phyloP scores from a whole-genome alignment of 2,797 vertebrate genomes.

The Semaprochilodus insignis region DNA sequence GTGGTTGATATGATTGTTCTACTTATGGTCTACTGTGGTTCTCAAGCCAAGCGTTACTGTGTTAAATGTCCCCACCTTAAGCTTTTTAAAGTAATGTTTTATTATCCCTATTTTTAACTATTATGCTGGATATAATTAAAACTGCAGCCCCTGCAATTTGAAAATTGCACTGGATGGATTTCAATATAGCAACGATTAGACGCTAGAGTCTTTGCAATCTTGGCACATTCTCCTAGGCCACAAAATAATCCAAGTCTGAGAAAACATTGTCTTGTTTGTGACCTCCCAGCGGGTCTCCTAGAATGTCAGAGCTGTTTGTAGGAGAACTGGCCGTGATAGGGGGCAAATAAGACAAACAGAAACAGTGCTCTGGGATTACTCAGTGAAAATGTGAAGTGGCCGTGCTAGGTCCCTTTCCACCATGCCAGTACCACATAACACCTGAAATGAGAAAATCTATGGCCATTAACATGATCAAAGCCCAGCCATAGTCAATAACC shows the following conservation, averaged over 20 bases:
- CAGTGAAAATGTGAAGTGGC: not conserved
- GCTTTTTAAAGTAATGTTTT: too few relatives aligned
- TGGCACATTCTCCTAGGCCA: not conserved
- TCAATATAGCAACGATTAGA: too few relatives aligned
- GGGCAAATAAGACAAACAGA: not conserved
- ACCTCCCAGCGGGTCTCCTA: not conserved
- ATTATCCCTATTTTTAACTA: too few relatives aligned
- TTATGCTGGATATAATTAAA: too few relatives aligned
- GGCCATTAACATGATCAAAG: too few relatives aligned
- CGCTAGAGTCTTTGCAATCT: not conserved
- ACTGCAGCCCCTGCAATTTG: too few relatives aligned
- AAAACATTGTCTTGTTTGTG: not conserved
- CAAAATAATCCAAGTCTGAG: not conserved
- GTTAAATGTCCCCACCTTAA: too few relatives aligned
- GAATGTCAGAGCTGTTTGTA: constrained; percentile 2
- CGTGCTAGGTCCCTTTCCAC: not conserved
- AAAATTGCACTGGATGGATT: too few relatives aligned
- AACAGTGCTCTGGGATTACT: not conserved
- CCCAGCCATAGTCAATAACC: too few relatives aligned
- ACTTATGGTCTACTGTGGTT: too few relatives aligned
- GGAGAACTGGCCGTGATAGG: not conserved
- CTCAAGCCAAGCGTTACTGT: too few relatives aligned
- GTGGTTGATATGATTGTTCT: too few relatives aligned
- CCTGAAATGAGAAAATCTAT: not conserved
- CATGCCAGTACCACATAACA: not conserved